phyloP scores from a whole-genome alignment of 2,888 invertebrate genomes.

The Luperina nickerlii region DNA sequence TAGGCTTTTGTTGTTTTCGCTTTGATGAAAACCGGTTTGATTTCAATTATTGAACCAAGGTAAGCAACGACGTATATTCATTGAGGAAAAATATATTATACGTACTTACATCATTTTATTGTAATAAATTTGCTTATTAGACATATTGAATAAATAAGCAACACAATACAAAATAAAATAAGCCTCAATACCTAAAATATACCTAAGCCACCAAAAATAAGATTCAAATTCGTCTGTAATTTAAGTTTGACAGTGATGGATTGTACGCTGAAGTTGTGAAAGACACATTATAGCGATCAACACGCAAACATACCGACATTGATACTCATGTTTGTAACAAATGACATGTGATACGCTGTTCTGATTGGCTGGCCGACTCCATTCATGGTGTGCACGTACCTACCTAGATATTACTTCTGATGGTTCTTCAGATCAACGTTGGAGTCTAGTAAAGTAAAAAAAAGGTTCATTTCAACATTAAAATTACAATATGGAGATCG shows the following conservation, averaged over 20 bases:
- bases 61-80: constrained; percentile 15
- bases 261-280: constrained; percentile 67
- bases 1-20: constrained; percentile 8
- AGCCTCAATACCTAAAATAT: constrained; percentile 18
- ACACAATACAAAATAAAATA: constrained; percentile 6
- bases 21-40: constrained; percentile 15
- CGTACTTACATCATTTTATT: constrained; percentile 36
- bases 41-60: not conserved
- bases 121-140: constrained; percentile 47
- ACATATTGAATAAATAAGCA: constrained; percentile 25
- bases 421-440: not conserved
- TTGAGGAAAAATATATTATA: constrained; percentile 30
- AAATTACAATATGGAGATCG: not conserved
- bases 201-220: not conserved
- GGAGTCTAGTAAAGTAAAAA: not conserved
- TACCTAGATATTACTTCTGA: not conserved
- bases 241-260: constrained; percentile 77
- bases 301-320: constrained; percentile 60
- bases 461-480: not conserved
- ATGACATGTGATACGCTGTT: constrained; percentile 58
- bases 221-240: constrained; percentile 48
- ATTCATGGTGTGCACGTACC: constrained; percentile 1
- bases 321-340: constrained; percentile 60
- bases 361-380: constrained; percentile 37
- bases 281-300: constrained; percentile 67